Conservation (phyloP, 2,888 invertebrate species). For the Epsilonema sp. region DNA sequence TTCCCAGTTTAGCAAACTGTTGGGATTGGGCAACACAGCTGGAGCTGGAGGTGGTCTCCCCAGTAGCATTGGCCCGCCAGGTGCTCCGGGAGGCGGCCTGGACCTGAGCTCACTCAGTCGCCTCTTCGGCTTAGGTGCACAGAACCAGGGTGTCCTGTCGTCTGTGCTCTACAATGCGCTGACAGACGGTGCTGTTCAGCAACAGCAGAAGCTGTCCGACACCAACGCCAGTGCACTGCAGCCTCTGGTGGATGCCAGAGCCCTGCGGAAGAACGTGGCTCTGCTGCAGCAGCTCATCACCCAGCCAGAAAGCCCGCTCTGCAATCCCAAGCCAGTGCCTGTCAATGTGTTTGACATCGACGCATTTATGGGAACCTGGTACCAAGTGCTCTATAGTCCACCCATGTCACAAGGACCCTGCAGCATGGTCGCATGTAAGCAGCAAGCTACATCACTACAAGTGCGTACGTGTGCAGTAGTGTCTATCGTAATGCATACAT, state of each 20-base stretch:
- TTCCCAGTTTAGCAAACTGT: no score
- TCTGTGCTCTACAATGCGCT: slow-evolving; percentile 28
- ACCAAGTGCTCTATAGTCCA: slow-evolving; percentile 26
- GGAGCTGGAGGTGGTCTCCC: no score
- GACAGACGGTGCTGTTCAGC: slow-evolving; percentile 20
- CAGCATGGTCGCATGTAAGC: slow-evolving; percentile 22
- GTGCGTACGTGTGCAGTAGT: no score
- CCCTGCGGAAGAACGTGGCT: slow-evolving; percentile 16
- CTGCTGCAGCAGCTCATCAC: slow-evolving; percentile 27
- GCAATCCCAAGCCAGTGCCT: slow-evolving; percentile 25
- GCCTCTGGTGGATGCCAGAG: background rate
- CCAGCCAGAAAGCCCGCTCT: slow-evolving; percentile 25
- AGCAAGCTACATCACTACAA: background rate
- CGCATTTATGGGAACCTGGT: slow-evolving; percentile 27
- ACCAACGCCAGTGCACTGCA: background rate
- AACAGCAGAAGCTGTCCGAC: slow-evolving; percentile 8
- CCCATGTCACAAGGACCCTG: slow-evolving; percentile 25
- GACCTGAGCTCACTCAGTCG: slow-evolving; percentile 12
- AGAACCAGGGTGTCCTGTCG: slow-evolving; percentile 12
- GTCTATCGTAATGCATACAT: no score
- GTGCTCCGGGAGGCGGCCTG: slow-evolving; percentile 18
- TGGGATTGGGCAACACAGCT: slow-evolving; percentile 22
- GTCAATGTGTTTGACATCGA: slow-evolving; percentile 22
- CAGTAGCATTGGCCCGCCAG: no score
- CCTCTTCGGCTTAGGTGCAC: slow-evolving; percentile 4